Evolutionary conservation across 2,113 vertebrate genomes (phyloP).

Genomic region (Pangasianodon hypophthalmus): DNA sequence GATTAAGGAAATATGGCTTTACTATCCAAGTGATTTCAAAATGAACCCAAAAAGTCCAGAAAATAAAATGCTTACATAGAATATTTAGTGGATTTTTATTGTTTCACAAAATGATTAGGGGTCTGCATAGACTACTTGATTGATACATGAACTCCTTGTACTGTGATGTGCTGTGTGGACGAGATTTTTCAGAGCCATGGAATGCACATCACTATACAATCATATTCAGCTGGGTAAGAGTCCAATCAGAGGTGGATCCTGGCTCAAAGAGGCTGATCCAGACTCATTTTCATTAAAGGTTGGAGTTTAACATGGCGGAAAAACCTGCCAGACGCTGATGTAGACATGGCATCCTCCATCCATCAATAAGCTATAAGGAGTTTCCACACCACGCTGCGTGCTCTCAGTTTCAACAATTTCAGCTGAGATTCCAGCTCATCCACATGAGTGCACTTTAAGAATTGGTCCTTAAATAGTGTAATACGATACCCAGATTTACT

Average conservation of each 20-base stretch:
- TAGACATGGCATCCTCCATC: neutral
- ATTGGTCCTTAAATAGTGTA: neutral
- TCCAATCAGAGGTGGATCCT: neutral
- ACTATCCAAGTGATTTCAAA: neutral
- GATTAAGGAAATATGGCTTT: neutral
- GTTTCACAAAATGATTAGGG: neutral
- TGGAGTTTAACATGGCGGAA: neutral
- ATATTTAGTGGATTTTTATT: neutral
- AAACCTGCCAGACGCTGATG: neutral
- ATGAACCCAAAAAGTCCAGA: neutral
- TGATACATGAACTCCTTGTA: neutral
- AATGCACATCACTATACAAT: neutral
- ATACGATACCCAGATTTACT: neutral
- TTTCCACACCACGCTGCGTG: neutral
- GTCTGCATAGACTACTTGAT: neutral
- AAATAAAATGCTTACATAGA: neutral
- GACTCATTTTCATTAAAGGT: neutral
- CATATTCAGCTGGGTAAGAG: neutral
- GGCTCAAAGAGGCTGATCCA: neutral
- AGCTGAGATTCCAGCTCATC: neutral
- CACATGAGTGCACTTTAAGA: neutral
- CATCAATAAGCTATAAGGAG: neutral
- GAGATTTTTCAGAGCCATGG: neutral
- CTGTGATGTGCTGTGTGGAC: neutral
- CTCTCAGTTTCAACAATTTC: neutral